These are phyloP conservation scores for Drosophila sordidapex DNA, from an alignment of 2,888 invertebrate species.

Conservation along the genomic window DNA sequence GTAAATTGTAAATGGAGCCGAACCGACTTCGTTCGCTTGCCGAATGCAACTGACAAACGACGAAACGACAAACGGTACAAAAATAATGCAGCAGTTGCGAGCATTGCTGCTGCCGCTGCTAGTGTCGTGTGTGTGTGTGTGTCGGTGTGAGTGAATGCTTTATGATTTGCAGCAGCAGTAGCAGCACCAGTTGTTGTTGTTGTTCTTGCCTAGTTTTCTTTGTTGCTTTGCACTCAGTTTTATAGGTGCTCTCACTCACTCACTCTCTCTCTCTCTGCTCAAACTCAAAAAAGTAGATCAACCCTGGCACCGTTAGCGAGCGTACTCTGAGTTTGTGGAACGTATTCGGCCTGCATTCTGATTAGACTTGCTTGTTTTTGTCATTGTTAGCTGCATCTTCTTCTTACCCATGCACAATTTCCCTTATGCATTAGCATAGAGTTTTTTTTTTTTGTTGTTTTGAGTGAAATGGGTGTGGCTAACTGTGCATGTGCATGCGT, in stretches of 20 bases:
- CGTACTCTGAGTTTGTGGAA: conserved; percentile 60
- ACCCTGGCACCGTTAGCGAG: conserved; percentile 68
- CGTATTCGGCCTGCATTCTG: conserved; percentile 77
- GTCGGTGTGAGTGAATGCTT: conserved; percentile 60
- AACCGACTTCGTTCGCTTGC: conserved; percentile 64
- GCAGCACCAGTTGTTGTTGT: conserved; percentile 10
- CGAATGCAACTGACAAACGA: conserved; percentile 67
- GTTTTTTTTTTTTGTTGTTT: conserved; percentile 13
- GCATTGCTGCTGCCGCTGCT: conserved; percentile 48
- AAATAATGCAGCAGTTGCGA: conserved; percentile 29
- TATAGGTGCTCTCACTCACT: conserved; percentile 7
- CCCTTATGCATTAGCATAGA: conserved; percentile 74
- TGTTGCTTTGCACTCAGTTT: conserved; percentile 58
- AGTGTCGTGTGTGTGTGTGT: conserved; percentile 25
- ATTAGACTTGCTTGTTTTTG: conserved; percentile 55
- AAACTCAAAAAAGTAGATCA: conserved; percentile 50
- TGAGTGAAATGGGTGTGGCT: conserved; percentile 81
- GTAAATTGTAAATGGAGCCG: conserved; percentile 41
- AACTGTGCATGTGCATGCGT: conserved; percentile 30
- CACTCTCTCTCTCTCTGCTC: conserved; percentile 49
- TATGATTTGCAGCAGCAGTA: conserved; percentile 75
- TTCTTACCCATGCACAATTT: conserved; percentile 35
- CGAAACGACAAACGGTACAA: conserved; percentile 47
- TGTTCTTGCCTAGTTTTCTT: conserved; percentile 59
- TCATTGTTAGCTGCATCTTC: conserved; percentile 54